These are phyloP conservation scores for Melanostigma gelatinosum DNA, from an alignment of 2,113 vertebrate species.

Conservation along the genomic window DNA sequence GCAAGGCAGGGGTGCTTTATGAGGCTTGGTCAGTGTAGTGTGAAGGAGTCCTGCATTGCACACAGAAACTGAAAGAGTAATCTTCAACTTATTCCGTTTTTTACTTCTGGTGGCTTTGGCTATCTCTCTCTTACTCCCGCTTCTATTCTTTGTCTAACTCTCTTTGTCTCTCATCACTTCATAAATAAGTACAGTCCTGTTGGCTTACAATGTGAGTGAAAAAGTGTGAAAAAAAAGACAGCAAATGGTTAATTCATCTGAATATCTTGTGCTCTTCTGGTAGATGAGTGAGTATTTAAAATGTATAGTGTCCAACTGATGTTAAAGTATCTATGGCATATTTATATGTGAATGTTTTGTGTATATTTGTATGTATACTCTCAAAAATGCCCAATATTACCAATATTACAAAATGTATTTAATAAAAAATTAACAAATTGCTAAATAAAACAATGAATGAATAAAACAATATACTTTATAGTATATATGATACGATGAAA, in stretches of 20 bases:
- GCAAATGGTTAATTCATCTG: background rate
- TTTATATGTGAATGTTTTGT: background rate
- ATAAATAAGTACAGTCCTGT: background rate
- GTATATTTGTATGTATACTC: background rate
- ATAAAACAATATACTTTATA: background rate
- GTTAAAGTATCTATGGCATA: background rate
- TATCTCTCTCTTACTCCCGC: background rate
- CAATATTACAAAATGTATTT: background rate
- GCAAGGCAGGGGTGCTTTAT: conserved; percentile 70
- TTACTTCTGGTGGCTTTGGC: conserved; percentile 23
- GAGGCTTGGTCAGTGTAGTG: conserved; percentile 72
- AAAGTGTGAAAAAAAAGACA: background rate
- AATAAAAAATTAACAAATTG: background rate
- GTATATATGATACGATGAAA: background rate
- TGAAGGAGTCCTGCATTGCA: conserved; percentile 74
- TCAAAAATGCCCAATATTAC: background rate
- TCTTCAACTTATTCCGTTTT: conserved; percentile 58
- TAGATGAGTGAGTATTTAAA: background rate
- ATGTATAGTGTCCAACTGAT: background rate
- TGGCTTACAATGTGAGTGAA: background rate
- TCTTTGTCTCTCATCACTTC: background rate
- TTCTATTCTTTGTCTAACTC: background rate
- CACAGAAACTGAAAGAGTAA: conserved; percentile 57
- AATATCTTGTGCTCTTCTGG: background rate
- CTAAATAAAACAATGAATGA: background rate